A percentile compares a stretch with the other conserved stretches of the same genome.
phyloP scores from a whole-genome alignment of 2,888 invertebrate genomes.

The Orthonychiurus folsomi region DNA sequence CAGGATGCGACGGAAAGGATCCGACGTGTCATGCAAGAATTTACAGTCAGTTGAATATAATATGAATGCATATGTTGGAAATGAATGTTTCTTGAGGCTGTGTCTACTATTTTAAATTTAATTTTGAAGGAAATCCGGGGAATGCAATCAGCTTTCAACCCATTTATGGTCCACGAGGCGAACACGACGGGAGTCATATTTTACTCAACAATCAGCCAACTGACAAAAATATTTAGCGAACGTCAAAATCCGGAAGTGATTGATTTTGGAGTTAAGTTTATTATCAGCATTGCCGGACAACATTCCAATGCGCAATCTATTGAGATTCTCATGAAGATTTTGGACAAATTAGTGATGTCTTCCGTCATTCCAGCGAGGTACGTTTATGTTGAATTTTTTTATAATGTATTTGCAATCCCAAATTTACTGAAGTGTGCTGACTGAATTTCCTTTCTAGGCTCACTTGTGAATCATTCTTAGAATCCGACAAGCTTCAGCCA shows the following conservation, averaged over 20 bases:
- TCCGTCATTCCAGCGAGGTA: slow-evolving; percentile 59
- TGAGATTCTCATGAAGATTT: slow-evolving; percentile 62
- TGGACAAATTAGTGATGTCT: slow-evolving; percentile 65
- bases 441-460: slow-evolving; percentile 53
- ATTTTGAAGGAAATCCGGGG: slow-evolving; percentile 63
- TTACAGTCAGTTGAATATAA: slow-evolving; percentile 26
- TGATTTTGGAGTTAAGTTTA: slow-evolving; percentile 65
- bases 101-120: no score
- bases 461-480: slow-evolving; percentile 77
- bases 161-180: slow-evolving; percentile 62
- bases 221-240: slow-evolving; percentile 58
- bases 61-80: slow-evolving; percentile 3
- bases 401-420: no score
- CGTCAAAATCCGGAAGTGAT: slow-evolving; percentile 56
- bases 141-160: slow-evolving; percentile 82
- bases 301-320: slow-evolving; percentile 66
- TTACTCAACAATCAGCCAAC: slow-evolving; percentile 21
- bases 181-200: slow-evolving; percentile 27
- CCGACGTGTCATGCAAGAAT: slow-evolving; percentile 33
- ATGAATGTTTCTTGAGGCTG: no score
- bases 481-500: slow-evolving; percentile 71
- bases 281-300: slow-evolving; percentile 61
- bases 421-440: not conserved
- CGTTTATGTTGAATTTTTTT: no score
- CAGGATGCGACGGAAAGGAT: slow-evolving; percentile 34